phyloP scores from a whole-genome alignment of 2,113 vertebrate species.

The Fregata magnificens region DNA sequence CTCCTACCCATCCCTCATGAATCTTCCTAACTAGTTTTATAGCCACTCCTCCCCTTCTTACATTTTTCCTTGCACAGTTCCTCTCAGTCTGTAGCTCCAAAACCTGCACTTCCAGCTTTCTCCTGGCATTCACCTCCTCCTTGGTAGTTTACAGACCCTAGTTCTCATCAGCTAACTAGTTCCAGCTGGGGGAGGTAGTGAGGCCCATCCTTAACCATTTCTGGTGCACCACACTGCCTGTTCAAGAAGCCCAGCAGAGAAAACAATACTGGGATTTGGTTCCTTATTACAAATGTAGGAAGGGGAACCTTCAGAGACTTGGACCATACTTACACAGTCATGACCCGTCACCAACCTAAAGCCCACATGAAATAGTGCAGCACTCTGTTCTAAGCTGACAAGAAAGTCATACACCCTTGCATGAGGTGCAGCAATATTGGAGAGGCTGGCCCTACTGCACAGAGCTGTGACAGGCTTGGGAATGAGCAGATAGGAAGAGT shows the following conservation, averaged over 20 bases:
- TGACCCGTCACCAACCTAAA: background rate
- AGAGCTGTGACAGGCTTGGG: background rate
- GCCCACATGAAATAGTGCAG: background rate
- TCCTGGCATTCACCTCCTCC: background rate
- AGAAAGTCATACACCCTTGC: background rate
- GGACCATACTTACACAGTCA: background rate
- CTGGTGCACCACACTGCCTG: accelerated
- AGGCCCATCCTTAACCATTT: background rate
- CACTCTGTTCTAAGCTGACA: background rate
- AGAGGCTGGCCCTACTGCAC: background rate
- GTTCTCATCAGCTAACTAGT: background rate
- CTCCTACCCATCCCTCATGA: background rate
- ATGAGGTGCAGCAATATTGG: background rate
- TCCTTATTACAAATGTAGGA: background rate
- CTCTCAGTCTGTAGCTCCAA: background rate
- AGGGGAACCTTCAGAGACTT: background rate
- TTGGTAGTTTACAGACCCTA: background rate
- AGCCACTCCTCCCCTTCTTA: background rate
- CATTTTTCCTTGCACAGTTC: background rate
- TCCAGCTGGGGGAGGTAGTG: background rate
- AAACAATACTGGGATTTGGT: background rate
- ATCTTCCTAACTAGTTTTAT: background rate
- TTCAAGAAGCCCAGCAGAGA: background rate
- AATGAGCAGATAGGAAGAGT: background rate
- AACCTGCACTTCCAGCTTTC: background rate